Base-by-base conservation (phyloP, 2,888 invertebrate species). In the Bellardia pandia region DNA sequence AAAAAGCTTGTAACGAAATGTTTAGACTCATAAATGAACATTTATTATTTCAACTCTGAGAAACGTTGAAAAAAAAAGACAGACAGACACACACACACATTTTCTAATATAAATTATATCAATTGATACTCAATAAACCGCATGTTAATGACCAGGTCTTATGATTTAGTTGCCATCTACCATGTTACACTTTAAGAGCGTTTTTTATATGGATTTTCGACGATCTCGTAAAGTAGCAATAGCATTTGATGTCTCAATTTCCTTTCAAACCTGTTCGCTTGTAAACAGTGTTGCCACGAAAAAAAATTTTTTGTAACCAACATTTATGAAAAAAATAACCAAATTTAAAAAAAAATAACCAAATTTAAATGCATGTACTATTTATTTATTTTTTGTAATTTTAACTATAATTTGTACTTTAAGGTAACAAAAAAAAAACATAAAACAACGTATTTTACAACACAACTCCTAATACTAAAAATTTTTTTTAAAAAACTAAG, bases 201-300 rank as follows among this genome's bases (percentile, higher is more conserved):
- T 62, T 42, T 77, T 72, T 86, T 78, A 68, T 72, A 81, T 68
- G 60, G 64, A 66, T 56, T 37, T 66, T 79, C 23, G 81, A 81
- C 62, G 78, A 81, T 78, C 80, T 81, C 48, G 56, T 78, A 85
- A 85, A 87, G 84, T 69, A 69, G 86, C 81, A 69, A 80, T 62
- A 64, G 85, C 53, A 76, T 86, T 86, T 89, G 89, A 89, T 89
- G 89, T 89, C 89, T 89, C 88, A 89, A 89, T 89, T 89, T 89
- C 89, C 89, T 88, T 83, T 85, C 40, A 89, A 89, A 89, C 89
- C 89, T 85, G 89, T 89, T 89, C 85, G 5, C 1, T 6, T 37
- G 85, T n/a, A n/a, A n/a, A n/a, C n/a, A n/a, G n/a, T n/a, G n/a
- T n/a, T n/a, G n/a, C n/a, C n/a, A n/a, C n/a, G n/a, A n/a, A n/a